These are phyloP conservation scores for Actias luna DNA, from an alignment of 2,888 invertebrate genomes.

Conservation along the genomic window DNA sequence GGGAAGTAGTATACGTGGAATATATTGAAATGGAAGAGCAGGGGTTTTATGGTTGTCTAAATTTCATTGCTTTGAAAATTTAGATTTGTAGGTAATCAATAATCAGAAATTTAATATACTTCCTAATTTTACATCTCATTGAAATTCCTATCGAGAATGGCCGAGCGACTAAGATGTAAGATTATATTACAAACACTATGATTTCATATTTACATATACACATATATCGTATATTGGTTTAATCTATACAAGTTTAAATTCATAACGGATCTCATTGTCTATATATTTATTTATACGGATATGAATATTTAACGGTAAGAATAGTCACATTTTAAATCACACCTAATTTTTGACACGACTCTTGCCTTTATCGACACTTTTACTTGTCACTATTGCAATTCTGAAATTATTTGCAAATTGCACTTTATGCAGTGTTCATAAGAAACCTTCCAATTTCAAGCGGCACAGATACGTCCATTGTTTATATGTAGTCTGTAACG, in stretches of 20 bases:
- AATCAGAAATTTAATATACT: background rate
- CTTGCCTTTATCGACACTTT: background rate
- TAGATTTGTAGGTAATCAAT: background rate
- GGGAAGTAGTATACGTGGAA: background rate
- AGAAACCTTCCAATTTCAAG: slow-evolving; percentile 40
- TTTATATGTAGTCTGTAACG: slow-evolving; percentile 70
- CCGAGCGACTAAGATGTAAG: background rate
- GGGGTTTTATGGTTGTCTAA: background rate
- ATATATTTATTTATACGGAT: slow-evolving; percentile 16
- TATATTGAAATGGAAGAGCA: background rate
- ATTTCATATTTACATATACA: slow-evolving; percentile 17
- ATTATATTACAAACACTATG: background rate
- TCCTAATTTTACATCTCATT: background rate
- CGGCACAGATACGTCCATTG: slow-evolving; percentile 30
- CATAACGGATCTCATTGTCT: slow-evolving; percentile 6
- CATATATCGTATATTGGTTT: slow-evolving; percentile 11
- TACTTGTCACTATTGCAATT: no score
- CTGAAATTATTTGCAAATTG: no score
- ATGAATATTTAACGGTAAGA: slow-evolving; percentile 14
- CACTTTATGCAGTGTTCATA: slow-evolving; percentile 3
- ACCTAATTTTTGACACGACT: slow-evolving; percentile 10
- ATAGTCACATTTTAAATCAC: slow-evolving; percentile 5
- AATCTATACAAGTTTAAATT: slow-evolving; percentile 13
- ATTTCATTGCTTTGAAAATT: background rate
- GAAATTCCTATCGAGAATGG: slow-evolving; percentile 3